Base-by-base conservation (phyloP, 2,888 invertebrate species). In the Orthosia gracilis region DNA sequence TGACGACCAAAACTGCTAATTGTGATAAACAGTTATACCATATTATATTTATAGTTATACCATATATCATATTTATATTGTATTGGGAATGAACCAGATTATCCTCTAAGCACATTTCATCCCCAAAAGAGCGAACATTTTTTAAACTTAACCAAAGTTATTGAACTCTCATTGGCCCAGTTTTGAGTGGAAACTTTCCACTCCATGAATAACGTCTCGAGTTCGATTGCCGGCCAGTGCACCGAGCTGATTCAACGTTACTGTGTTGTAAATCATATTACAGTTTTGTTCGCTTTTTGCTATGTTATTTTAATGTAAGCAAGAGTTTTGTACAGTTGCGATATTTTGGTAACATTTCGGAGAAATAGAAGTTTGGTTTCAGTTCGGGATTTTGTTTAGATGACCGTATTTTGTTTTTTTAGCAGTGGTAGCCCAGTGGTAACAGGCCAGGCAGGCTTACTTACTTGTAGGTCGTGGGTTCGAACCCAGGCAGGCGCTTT, bases 181-280 rank as follows among this genome's bases (percentile, higher is more conserved):
- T 88, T 88, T 55, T 52, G 52, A 67, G 59, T 61, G 17, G 11
- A 83, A 87, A 88, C 75, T 89, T 88, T 79, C 72, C 78, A 70
- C 76, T 76, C 57, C 72, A 85, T 88, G 88, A 89, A 84, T 88
- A 84, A 89, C 78, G 86, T 83, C 45, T 59, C 47, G 54, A 85
- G 75, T 89, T 89, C 70, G 80, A 79, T 68, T 83, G 79, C 76
- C 64, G 64, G 58, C 73, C 76, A 68, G 62, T 74, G 74, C 70
- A 85, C 68, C 58, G 65, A 72, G 71, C 74, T 75, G 81, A 71
- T 84, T 73, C 71, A 68, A 67, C 79, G 69, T 76, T 85, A 79
- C 80, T 75, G 72, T 83, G 74, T 81, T 79, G 77, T 88, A 86
- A 85, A 88, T 88, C 78, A 86, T 84, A 81, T 80, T 70, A 69